These are phyloP conservation scores for Apolygus lucorum DNA, from an alignment of 1,140 invertebrate species.

Conservation along the genomic window DNA sequence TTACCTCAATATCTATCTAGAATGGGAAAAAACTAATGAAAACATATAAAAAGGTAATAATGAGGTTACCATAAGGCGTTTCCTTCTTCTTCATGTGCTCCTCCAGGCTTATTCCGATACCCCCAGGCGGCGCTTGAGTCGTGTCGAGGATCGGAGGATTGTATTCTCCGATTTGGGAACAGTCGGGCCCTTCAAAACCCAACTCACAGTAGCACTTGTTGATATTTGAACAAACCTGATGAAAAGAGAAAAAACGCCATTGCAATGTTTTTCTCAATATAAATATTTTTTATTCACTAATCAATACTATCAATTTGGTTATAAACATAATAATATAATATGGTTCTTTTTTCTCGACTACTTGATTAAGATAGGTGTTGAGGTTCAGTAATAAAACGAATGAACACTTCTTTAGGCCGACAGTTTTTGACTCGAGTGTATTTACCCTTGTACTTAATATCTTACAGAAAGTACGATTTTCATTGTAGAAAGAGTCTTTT, in stretches of 20 bases:
- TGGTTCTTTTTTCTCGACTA: neutral
- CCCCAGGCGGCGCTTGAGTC: conserved; percentile 39
- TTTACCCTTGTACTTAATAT: too few relatives aligned
- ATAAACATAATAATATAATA: neutral
- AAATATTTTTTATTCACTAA: neutral
- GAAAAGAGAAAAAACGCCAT: neutral
- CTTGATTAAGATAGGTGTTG: too few relatives aligned
- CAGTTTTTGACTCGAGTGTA: too few relatives aligned
- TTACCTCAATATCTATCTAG: too few relatives aligned
- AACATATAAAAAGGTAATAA: too few relatives aligned
- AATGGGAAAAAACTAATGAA: too few relatives aligned
- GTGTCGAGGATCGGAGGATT: conserved; percentile 43
- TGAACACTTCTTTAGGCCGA: too few relatives aligned
- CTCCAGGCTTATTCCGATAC: conserved; percentile 42
- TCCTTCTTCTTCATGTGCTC: conserved; percentile 73
- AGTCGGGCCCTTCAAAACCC: conserved; percentile 84
- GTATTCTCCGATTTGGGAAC: conserved; percentile 63
- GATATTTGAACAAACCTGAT: conserved; percentile 81
- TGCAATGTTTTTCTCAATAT: too few relatives aligned
- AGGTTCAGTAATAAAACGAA: too few relatives aligned
- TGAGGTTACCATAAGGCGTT: conserved; percentile 70
- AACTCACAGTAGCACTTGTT: conserved; percentile 84
- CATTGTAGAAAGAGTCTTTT: too few relatives aligned
- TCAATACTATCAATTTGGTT: neutral
- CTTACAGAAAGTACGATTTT: too few relatives aligned